These are phyloP conservation scores for Zaprionus bogoriensis DNA, from an alignment of 2,888 invertebrate species.

Conservation along the genomic window DNA sequence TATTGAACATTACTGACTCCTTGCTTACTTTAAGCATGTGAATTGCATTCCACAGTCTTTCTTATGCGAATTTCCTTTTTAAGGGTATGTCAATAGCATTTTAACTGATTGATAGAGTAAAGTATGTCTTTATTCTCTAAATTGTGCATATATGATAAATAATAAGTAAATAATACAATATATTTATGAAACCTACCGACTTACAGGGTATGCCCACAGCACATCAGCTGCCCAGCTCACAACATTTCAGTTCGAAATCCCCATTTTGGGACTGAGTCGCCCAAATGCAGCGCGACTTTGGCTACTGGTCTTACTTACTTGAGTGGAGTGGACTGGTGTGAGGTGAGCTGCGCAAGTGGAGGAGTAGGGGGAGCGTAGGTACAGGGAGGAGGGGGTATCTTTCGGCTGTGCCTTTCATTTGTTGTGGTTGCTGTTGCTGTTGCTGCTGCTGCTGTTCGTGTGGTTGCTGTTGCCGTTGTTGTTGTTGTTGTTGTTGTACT, in stretches of 20 bases:
- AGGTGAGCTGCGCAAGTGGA: neutral
- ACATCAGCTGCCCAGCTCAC: neutral
- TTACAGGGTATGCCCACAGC: neutral
- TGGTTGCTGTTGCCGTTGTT: slow-evolving; percentile 11
- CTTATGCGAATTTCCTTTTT: no score
- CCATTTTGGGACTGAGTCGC: slow-evolving; percentile 25
- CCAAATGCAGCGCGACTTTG: slow-evolving; percentile 59
- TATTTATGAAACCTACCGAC: no score
- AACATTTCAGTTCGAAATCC: slow-evolving; percentile 37
- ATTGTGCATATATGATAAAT: no score
- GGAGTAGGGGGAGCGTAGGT: neutral
- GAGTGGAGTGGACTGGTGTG: slow-evolving; percentile 12
- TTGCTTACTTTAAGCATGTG: no score
- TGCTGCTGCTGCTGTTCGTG: slow-evolving; percentile 1
- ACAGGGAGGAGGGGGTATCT: neutral
- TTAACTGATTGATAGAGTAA: no score
- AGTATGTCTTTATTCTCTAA: no score
- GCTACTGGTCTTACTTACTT: slow-evolving; percentile 73
- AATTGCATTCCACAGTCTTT: no score
- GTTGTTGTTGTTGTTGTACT: slow-evolving; percentile 39
- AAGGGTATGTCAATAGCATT: no score
- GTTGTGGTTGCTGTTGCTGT: slow-evolving; percentile 22
- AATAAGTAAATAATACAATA: no score
- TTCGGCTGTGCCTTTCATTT: slow-evolving; percentile 45
- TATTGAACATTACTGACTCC: no score